Percentiles rank a stretch among this genome's conserved stretches.
Conservation (phyloP, 2,797 vertebrate genomes). For the Sebastes iracundus region DNA sequence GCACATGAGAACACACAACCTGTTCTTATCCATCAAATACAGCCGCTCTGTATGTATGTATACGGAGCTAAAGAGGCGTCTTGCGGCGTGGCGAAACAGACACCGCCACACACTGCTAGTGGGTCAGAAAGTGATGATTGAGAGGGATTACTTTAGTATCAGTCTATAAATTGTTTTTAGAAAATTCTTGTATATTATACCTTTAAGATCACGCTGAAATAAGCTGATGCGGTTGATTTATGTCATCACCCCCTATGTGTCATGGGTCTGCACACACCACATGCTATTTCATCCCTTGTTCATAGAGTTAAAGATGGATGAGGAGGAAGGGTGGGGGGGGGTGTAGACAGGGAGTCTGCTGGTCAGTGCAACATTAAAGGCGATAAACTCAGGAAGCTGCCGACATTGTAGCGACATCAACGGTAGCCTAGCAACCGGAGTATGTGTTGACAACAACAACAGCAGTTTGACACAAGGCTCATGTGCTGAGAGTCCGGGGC, state of each 20-base stretch:
- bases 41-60: neutral
- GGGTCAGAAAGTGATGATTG: no score
- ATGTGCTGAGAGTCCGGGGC: slow-evolving; percentile 38
- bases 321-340: accelerated
- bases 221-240: neutral
- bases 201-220: neutral
- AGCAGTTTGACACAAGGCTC: slow-evolving; percentile 53
- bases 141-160: no score
- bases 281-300: no score
- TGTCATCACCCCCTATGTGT: neutral
- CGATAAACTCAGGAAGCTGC: slow-evolving; percentile 64
- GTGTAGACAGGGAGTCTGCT: slow-evolving; percentile 42
- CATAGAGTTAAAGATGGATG: neutral
- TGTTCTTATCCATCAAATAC: neutral
- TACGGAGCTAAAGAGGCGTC: accelerated
- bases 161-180: no score
- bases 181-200: no score
- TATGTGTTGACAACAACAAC: slow-evolving; percentile 81
- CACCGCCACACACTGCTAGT: no score
- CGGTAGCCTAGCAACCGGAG: slow-evolving; percentile 69
- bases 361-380: slow-evolving; percentile 59
- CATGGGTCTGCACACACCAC: neutral
- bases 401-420: slow-evolving; percentile 42
- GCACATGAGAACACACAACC: neutral
- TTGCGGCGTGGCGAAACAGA: no score